Percentiles rank a stretch among this genome's conserved stretches.
Conservation (phyloP, 1,140 invertebrate species). For the Drosophila varians region DNA sequence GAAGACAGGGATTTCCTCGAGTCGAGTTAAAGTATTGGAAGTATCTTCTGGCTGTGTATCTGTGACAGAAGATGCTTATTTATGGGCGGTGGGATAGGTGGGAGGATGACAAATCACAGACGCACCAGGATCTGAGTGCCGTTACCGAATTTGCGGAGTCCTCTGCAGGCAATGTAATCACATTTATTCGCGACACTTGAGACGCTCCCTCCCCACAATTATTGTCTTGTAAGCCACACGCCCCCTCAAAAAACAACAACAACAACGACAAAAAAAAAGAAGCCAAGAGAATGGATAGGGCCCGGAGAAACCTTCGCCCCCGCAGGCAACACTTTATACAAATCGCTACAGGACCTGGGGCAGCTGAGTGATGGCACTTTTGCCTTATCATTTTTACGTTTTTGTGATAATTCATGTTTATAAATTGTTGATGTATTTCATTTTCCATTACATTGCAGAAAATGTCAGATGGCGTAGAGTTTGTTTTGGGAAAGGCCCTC, state of each 20-base stretch:
- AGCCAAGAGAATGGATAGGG: neutral
- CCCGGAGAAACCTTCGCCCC: slow-evolving; percentile 11
- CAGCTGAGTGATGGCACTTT: slow-evolving; percentile 53
- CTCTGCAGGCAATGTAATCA: slow-evolving; percentile 62
- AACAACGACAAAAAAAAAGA: slow-evolving; percentile 1
- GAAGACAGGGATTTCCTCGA: no score
- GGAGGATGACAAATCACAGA: slow-evolving; percentile 70
- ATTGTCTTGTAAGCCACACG: slow-evolving; percentile 72
- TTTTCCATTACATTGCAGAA: slow-evolving; percentile 72
- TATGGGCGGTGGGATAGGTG: slow-evolving; percentile 41
- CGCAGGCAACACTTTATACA: slow-evolving; percentile 59
- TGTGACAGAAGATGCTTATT: slow-evolving; percentile 59
- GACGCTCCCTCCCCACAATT: slow-evolving; percentile 50
- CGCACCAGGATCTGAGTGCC: slow-evolving; percentile 11
- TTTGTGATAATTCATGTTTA: slow-evolving; percentile 76
- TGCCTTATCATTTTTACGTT: slow-evolving; percentile 72
- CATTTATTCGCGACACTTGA: slow-evolving; percentile 76
- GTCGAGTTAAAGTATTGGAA: neutral
- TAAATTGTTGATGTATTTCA: slow-evolving; percentile 77
- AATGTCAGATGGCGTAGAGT: neutral
- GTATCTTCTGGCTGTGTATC: neutral
- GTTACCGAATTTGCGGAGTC: neutral
- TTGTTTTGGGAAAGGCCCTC: neutral
- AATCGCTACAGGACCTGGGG: slow-evolving; percentile 43
- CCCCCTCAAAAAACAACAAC: slow-evolving; percentile 21